Evolutionary conservation across 2,888 invertebrate genomes (phyloP).

Genomic region (Zaprionus obscuricornis): DNA sequence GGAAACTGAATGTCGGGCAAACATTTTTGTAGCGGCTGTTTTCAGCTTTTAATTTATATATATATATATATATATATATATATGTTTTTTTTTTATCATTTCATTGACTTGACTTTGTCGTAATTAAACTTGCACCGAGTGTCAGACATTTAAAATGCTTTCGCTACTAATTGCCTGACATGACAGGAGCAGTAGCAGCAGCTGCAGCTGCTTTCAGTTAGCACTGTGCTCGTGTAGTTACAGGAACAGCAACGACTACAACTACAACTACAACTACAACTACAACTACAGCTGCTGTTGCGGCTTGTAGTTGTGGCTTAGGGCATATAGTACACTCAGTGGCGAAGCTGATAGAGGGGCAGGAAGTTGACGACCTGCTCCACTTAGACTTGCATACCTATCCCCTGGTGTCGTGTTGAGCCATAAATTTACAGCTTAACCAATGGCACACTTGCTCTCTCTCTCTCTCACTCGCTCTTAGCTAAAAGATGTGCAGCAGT

Average conservation of each 20-base stretch:
- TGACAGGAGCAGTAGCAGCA: too few species aligned
- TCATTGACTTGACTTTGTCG: conserved; percentile 58
- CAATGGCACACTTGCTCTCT: not conserved
- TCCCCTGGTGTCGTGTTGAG: conserved; percentile 30
- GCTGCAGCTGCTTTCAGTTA: too few species aligned
- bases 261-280: not conserved
- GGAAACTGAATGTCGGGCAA: conserved; percentile 33
- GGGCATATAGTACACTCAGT: too few species aligned
- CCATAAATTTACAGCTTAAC: conserved; percentile 66
- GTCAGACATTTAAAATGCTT: conserved; percentile 54
- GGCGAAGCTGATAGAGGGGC: too few species aligned
- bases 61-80: too few species aligned
- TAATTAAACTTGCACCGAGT: conserved; percentile 55
- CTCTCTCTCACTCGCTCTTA: too few species aligned
- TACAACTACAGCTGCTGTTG: not conserved
- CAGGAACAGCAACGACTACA: too few species aligned
- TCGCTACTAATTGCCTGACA: conserved; percentile 55
- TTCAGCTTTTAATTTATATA: conserved; percentile 49
- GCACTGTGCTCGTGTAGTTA: conserved; percentile 10
- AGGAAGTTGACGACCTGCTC: conserved; percentile 30
- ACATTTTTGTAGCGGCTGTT: conserved; percentile 26
- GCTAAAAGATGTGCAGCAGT: too few species aligned
- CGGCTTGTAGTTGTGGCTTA: too few species aligned
- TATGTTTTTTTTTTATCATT: conserved; percentile 47
- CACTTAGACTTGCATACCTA: conserved; percentile 16